Evolutionary conservation across 2,888 invertebrate species (phyloP).

Genomic region (Sesia apiformis): DNA sequence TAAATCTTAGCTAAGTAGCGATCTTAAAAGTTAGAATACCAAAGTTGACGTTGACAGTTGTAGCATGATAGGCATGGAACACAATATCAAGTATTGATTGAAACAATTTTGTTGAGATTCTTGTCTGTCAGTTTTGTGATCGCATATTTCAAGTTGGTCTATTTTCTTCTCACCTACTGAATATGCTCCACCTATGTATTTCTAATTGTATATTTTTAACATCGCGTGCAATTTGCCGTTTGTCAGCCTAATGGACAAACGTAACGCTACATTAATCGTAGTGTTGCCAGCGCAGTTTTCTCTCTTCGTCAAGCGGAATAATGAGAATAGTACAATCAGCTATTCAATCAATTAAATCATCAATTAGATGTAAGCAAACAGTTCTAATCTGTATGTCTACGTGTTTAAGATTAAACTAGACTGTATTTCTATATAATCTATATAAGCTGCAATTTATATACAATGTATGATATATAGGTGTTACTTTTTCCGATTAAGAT

Average conservation of each 20-base stretch:
- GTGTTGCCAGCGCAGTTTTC: slow-evolving; percentile 22
- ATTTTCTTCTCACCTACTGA: not conserved
- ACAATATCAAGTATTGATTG: too few species aligned
- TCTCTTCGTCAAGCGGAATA: slow-evolving; percentile 5
- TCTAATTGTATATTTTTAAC: slow-evolving; percentile 11
- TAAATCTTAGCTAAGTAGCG: too few species aligned
- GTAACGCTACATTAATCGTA: slow-evolving; percentile 29
- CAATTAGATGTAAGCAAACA: not conserved
- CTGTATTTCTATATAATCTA: not conserved
- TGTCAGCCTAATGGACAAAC: slow-evolving; percentile 4
- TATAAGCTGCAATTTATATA: not conserved
- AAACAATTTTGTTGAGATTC: not conserved
- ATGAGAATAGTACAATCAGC: not conserved
- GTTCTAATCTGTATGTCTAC: not conserved
- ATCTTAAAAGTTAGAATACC: too few species aligned
- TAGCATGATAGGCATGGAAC: not conserved
- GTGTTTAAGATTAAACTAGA: not conserved
- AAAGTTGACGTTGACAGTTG: too few species aligned
- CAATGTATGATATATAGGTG: not conserved
- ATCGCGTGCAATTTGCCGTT: slow-evolving; percentile 9
- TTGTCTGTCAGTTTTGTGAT: slow-evolving; percentile 1
- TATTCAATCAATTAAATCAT: not conserved
- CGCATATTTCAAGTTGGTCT: slow-evolving; percentile 1
- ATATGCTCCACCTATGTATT: slow-evolving; percentile 15
- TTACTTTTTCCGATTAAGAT: not conserved